These are phyloP conservation scores for Anthophora plumipes DNA, from an alignment of 2,888 invertebrate genomes.

Conservation along the genomic window DNA sequence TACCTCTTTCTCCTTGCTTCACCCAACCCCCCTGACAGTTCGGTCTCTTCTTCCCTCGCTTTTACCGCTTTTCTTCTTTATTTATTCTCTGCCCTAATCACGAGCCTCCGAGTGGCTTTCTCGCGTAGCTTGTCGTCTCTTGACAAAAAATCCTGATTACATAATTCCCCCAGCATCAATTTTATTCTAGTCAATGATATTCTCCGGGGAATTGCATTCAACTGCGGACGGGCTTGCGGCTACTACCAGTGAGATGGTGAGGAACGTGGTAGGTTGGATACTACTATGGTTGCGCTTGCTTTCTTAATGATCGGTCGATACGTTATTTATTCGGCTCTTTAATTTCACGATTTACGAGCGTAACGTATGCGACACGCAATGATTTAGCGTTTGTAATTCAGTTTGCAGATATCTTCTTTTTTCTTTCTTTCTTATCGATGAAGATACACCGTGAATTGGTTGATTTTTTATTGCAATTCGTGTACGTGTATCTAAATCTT, in stretches of 20 bases:
- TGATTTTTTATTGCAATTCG: neutral
- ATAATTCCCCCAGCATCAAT: conserved; percentile 43
- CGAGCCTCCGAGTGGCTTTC: conserved; percentile 57
- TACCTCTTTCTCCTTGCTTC: no score
- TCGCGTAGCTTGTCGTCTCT: conserved; percentile 42
- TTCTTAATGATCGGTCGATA: conserved; percentile 19
- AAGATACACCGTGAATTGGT: no score
- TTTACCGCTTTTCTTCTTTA: conserved; percentile 37
- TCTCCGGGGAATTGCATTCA: neutral
- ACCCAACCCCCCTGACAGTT: neutral
- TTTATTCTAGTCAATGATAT: conserved; percentile 26
- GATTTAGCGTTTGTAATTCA: no score
- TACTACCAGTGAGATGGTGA: no score
- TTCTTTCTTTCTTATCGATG: neutral
- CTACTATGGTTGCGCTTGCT: neutral
- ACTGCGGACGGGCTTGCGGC: neutral
- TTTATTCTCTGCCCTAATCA: conserved; percentile 66
- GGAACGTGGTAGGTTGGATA: no score
- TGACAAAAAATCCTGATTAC: conserved; percentile 46
- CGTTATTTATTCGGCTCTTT: conserved; percentile 19
- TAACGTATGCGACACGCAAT: no score
- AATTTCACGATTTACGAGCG: conserved; percentile 1
- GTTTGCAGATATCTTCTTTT: no score
- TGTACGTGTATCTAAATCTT: neutral
- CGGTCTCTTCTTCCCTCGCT: conserved; percentile 32